Evolutionary conservation across 2,113 vertebrate species (phyloP).

Genomic region (Macrotus californicus): DNA sequence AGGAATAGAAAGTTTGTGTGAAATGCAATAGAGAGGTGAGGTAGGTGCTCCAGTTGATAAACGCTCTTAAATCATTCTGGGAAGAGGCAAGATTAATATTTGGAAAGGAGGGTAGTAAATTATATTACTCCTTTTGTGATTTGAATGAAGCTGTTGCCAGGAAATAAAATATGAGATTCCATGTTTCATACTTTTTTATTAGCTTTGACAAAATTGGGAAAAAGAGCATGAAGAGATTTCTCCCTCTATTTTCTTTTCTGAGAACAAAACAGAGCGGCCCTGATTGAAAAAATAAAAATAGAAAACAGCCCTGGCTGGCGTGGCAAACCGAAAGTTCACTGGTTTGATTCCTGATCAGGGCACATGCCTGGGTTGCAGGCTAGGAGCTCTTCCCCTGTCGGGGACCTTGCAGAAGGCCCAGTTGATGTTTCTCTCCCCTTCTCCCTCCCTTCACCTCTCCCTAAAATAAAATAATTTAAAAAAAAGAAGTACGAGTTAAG

Average conservation of each 20-base stretch:
- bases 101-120: neutral
- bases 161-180: conserved; percentile 4
- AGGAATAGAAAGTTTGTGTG: neutral
- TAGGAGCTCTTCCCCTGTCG: no score
- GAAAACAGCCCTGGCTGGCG: no score
- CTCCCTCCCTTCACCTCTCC: no score
- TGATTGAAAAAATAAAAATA: neutral
- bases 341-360: no score
- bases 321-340: no score
- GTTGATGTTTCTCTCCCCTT: no score
- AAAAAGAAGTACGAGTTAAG: neutral
- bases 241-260: neutral
- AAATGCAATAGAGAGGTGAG: neutral
- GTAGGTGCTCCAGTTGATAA: neutral
- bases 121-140: neutral
- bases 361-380: no score
- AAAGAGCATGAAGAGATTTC: neutral
- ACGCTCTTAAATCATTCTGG: neutral
- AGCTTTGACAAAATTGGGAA: neutral
- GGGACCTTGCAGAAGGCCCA: no score
- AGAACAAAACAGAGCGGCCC: neutral
- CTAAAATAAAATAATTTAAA: no score
- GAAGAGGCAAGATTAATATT: neutral
- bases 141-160: neutral
- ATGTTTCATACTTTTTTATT: neutral